A percentile compares a stretch with the other conserved stretches of the same genome.
Evolutionary conservation across 2,797 vertebrate genomes (phyloP).

Genomic region (Falco columbarius): DNA sequence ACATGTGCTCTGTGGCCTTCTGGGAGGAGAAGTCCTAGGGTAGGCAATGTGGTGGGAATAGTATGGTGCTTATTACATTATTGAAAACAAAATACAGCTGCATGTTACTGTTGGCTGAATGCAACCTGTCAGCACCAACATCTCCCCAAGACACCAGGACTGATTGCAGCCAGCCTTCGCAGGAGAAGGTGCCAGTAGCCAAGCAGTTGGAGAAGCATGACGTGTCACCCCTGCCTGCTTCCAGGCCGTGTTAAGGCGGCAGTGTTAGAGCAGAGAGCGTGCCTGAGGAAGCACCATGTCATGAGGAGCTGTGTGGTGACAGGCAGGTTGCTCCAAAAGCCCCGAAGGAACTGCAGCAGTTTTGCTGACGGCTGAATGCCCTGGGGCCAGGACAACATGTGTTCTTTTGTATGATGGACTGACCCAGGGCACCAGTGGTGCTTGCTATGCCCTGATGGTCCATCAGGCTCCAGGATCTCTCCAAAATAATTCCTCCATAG

Average conservation of each 20-base stretch:
- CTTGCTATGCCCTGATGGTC: neutral
- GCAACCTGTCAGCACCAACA: conserved; percentile 31
- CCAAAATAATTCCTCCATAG: neutral
- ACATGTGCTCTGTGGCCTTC: neutral
- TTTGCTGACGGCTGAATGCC: neutral
- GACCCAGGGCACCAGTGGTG: neutral
- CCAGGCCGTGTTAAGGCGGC: neutral
- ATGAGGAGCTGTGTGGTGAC: neutral
- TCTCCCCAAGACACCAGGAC: neutral
- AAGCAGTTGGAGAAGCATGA: neutral
- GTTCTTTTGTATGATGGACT: rapidly evolving
- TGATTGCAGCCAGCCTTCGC: neutral
- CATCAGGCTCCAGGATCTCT: neutral
- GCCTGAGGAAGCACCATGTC: neutral
- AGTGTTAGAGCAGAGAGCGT: neutral
- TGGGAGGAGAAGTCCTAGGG: neutral
- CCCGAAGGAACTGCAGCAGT: neutral
- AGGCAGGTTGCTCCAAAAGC: neutral
- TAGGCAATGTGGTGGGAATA: neutral
- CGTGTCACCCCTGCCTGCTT: neutral
- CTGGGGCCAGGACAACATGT: neutral
- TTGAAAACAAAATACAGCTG: conserved; percentile 30
- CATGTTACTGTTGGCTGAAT: neutral
- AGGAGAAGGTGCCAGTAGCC: neutral
- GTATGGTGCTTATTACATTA: neutral